These are phyloP conservation scores for Sebastes fasciatus DNA, from an alignment of 2,113 vertebrate genomes.

Conservation along the genomic window DNA sequence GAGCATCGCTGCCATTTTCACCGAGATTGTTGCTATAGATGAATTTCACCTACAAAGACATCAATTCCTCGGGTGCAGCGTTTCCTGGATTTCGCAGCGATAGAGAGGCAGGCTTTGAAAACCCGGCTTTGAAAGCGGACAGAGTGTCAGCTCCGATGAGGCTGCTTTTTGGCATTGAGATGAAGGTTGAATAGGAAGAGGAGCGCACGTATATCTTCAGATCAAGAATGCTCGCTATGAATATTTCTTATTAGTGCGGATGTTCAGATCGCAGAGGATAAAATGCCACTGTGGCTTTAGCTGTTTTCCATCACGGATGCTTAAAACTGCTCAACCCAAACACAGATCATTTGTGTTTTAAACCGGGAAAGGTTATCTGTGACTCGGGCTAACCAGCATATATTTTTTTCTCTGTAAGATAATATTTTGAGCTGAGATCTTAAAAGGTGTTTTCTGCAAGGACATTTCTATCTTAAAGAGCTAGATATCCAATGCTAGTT, in stretches of 20 bases:
- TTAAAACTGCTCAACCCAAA: constrained; percentile 38
- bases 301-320: background rate
- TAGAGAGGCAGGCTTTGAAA: constrained; percentile 68
- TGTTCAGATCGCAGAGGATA: constrained; percentile 39
- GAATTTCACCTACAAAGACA: constrained; percentile 73
- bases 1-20: constrained; percentile 72
- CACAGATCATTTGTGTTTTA: constrained; percentile 31
- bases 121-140: constrained; percentile 56
- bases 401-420: constrained; percentile 1
- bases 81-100: constrained; percentile 59
- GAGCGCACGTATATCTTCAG: constrained; percentile 28
- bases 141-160: constrained; percentile 48
- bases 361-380: constrained; percentile 20
- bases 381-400: background rate
- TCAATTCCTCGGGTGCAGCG: constrained; percentile 60
- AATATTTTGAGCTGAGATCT: background rate
- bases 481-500: background rate
- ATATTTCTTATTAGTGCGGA: constrained; percentile 44
- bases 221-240: constrained; percentile 48
- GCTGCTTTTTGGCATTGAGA: constrained; percentile 42
- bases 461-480: background rate
- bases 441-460: background rate
- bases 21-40: constrained; percentile 65
- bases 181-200: constrained; percentile 45
- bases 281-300: constrained; percentile 20